A percentile compares a stretch with the other conserved stretches of the same genome.
These are phyloP conservation scores for Hydropotes inermis DNA, from an alignment of 2,113 vertebrate genomes.

Conservation along the genomic window DNA sequence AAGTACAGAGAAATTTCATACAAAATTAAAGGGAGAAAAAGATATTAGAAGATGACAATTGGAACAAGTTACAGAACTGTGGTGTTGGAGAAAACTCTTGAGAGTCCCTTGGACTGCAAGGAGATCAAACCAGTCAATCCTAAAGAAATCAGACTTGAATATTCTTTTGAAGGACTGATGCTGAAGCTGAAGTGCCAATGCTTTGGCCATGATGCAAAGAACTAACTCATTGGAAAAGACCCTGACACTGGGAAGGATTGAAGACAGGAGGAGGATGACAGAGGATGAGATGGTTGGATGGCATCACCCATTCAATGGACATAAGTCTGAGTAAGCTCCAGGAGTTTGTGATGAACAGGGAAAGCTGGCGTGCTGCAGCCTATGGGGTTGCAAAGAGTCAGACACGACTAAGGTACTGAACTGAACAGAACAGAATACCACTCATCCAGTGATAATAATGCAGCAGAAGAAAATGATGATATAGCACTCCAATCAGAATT, in stretches of 20 bases:
- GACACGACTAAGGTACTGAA: fast-evolving
- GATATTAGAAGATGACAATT: neutral
- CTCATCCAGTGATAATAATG: neutral
- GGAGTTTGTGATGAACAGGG: neutral
- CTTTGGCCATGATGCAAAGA: neutral
- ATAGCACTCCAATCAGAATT: neutral
- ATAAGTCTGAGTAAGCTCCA: neutral
- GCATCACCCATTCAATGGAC: neutral
- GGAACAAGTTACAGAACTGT: neutral
- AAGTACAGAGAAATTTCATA: neutral
- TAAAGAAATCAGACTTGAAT: neutral
- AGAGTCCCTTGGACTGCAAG: neutral
- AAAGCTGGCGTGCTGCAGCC: neutral
- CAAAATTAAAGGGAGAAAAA: neutral
- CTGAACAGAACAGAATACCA: neutral
- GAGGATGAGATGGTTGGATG: neutral
- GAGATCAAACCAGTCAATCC: neutral
- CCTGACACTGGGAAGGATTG: neutral
- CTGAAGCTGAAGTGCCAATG: neutral
- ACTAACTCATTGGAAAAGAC: neutral
- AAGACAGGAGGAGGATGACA: neutral
- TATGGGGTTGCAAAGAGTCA: neutral
- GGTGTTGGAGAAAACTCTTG: neutral
- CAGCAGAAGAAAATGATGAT: neutral
- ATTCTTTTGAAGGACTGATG: neutral